phyloP scores from a whole-genome alignment of 1,140 invertebrate genomes.

The Vollenhovia emeryi region DNA sequence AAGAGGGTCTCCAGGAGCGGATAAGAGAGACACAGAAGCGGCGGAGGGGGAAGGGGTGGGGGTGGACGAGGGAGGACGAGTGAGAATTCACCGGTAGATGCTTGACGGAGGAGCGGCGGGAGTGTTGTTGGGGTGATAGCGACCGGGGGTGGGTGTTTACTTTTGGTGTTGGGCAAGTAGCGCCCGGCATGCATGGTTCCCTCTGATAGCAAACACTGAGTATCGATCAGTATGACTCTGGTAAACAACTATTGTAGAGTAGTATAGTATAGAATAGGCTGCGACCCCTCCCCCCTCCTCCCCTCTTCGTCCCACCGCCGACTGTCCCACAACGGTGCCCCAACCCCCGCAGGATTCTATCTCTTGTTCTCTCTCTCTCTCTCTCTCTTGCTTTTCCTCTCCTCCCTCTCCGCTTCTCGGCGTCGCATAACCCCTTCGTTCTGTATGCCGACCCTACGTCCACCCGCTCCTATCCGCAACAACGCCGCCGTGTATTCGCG shows the following conservation, averaged over 20 bases:
- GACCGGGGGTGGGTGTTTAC: slow-evolving; percentile 81
- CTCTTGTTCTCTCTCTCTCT: not conserved
- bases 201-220: slow-evolving; percentile 84
- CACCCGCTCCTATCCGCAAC: slow-evolving; percentile 74
- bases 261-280: slow-evolving; percentile 80
- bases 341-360: slow-evolving; percentile 60
- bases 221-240: slow-evolving; percentile 85
- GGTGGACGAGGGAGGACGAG: slow-evolving; percentile 3
- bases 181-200: slow-evolving; percentile 82
- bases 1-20: slow-evolving; percentile 49
- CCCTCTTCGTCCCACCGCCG: slow-evolving; percentile 67
- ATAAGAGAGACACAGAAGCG: slow-evolving; percentile 50
- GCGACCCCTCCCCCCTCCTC: no score
- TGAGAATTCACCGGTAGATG: slow-evolving; percentile 68
- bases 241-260: slow-evolving; percentile 85
- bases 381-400: slow-evolving; percentile 39
- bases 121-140: slow-evolving; percentile 77
- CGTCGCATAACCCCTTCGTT: slow-evolving; percentile 69
- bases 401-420: slow-evolving; percentile 30
- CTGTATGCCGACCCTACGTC: slow-evolving; percentile 69
- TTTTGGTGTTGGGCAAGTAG: slow-evolving; percentile 84
- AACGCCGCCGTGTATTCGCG: slow-evolving; percentile 78
- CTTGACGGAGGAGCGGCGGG: slow-evolving; percentile 71
- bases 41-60: not conserved
- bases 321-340: slow-evolving; percentile 70